phyloP scores from a whole-genome alignment of 2,797 vertebrate species.

The Girardinus metallicus region DNA sequence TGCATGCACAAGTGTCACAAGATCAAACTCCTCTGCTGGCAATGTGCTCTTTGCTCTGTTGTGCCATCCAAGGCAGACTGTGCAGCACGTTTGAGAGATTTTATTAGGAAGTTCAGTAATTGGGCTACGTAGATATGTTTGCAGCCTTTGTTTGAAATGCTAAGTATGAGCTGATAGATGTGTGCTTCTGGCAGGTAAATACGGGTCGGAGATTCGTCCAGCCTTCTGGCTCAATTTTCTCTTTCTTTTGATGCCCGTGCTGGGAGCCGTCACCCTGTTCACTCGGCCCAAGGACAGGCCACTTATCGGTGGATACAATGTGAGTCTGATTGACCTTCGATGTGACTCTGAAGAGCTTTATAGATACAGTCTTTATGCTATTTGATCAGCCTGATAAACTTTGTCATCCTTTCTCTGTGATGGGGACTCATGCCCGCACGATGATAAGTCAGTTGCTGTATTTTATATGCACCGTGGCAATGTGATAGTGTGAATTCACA shows the following conservation, averaged over 20 bases:
- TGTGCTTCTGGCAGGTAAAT: constrained; percentile 83
- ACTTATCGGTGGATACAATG: constrained; percentile 77
- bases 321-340: constrained; percentile 60
- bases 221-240: constrained; percentile 88
- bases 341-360: constrained; percentile 12
- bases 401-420: background rate
- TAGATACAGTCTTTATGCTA: constrained; percentile 2
- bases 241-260: constrained; percentile 84
- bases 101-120: constrained; percentile 25
- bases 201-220: constrained; percentile 87
- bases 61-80: constrained; percentile 14
- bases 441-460: background rate
- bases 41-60: constrained; percentile 28
- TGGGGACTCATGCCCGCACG: constrained; percentile 6
- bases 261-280: constrained; percentile 84
- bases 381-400: constrained; percentile 20
- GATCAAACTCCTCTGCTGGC: constrained; percentile 47
- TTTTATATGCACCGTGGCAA: constrained; percentile 1
- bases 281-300: constrained; percentile 73
- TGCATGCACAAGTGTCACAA: constrained; percentile 45
- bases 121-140: constrained; percentile 17
- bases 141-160: background rate
- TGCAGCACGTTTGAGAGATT: constrained; percentile 15
- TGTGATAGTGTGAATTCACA: background rate
- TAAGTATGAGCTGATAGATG: constrained; percentile 4